These are phyloP conservation scores for Atractosteus spatula DNA, from an alignment of 2,113 vertebrate species.

Conservation along the genomic window DNA sequence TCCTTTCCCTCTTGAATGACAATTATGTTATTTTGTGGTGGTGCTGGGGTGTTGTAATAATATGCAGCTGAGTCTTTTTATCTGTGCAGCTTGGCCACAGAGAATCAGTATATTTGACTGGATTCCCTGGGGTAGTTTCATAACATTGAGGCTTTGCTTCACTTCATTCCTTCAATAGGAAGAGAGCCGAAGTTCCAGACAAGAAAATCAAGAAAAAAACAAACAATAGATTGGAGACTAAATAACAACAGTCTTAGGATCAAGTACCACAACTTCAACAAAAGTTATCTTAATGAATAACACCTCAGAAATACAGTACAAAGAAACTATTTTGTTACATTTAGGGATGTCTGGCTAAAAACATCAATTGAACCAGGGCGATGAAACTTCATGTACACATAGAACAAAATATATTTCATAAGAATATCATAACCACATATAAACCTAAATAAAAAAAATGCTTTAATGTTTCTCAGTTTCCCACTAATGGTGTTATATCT, in stretches of 20 bases:
- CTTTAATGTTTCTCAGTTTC: too few relatives aligned
- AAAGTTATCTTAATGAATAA: too few relatives aligned
- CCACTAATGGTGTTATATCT: too few relatives aligned
- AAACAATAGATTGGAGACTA: background rate
- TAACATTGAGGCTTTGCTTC: background rate
- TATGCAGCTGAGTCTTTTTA: background rate
- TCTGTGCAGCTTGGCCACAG: background rate
- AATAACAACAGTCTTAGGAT: background rate
- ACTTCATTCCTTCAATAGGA: conserved; percentile 4
- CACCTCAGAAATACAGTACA: too few relatives aligned
- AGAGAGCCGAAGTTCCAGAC: background rate
- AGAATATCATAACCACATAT: too few relatives aligned
- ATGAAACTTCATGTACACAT: too few relatives aligned
- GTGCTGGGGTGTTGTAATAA: background rate
- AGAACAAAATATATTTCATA: too few relatives aligned
- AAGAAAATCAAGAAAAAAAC: background rate
- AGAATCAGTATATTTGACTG: background rate
- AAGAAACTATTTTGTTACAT: too few relatives aligned
- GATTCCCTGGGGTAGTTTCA: background rate
- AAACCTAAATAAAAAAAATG: too few relatives aligned
- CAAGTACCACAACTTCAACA: too few relatives aligned
- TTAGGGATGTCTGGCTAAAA: too few relatives aligned
- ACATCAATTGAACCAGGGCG: too few relatives aligned
- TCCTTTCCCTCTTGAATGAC: conserved; percentile 4
- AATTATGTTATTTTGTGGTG: background rate